Evolutionary conservation across 2,113 vertebrate species (phyloP).

Genomic region (Eulemur macaco): DNA sequence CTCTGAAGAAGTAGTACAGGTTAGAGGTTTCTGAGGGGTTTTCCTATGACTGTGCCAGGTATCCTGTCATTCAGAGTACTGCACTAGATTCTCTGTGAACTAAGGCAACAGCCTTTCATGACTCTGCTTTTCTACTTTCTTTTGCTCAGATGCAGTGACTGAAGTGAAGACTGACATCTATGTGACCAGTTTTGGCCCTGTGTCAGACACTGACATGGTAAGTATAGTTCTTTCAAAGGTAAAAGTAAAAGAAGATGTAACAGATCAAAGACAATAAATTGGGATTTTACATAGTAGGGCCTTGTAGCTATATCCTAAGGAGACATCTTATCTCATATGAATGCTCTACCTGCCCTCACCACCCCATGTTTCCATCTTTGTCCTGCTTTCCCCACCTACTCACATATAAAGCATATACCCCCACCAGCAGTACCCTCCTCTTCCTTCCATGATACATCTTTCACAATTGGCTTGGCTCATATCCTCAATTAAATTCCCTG

Average conservation of each 20-base stretch:
- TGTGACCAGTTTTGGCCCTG: constrained; percentile 97
- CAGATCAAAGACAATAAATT: not conserved
- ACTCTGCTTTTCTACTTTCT: constrained; percentile 51
- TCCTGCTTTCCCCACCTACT: not conserved
- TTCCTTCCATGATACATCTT: not conserved
- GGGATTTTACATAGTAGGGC: not conserved
- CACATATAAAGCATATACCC: not conserved
- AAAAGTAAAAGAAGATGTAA: constrained; percentile 23
- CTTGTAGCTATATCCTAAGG: not conserved
- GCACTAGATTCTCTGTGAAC: not conserved
- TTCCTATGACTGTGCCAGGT: not conserved
- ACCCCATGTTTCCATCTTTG: not conserved
- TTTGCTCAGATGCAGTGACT: constrained; percentile 92
- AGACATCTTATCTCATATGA: not conserved
- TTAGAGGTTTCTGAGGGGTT: not conserved
- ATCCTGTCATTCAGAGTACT: not conserved
- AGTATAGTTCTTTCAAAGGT: constrained; percentile 61
- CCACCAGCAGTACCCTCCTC: not conserved
- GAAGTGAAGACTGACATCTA: constrained; percentile 99
- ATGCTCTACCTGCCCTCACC: not conserved
- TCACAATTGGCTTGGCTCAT: not conserved
- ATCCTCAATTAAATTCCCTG: not conserved
- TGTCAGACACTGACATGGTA: constrained; percentile 99
- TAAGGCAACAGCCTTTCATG: constrained; percentile 61
- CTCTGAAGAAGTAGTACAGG: not conserved